Percentiles rank a stretch among this genome's conserved stretches.
These are phyloP conservation scores for Centropyge bicolor DNA, from an alignment of 2,797 vertebrate species.

Conservation along the genomic window DNA sequence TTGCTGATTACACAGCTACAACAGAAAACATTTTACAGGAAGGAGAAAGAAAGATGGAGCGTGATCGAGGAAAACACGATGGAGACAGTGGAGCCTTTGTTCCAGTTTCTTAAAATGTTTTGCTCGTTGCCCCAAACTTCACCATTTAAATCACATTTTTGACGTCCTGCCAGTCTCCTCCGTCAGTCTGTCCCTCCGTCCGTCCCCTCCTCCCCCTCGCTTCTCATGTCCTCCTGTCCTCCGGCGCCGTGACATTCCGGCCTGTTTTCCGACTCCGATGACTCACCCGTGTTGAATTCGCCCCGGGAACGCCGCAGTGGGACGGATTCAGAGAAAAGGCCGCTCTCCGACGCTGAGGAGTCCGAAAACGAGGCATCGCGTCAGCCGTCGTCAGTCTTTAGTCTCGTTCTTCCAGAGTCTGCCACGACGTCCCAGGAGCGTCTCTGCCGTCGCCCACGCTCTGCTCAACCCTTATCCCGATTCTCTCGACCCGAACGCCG, in stretches of 20 bases:
- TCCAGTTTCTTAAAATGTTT: slow-evolving; percentile 33
- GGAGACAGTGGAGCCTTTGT: slow-evolving; percentile 45
- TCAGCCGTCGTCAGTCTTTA: slow-evolving; percentile 23
- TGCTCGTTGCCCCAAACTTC: slow-evolving; percentile 29
- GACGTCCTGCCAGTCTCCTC: slow-evolving; percentile 37
- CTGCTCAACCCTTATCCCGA: slow-evolving; percentile 55
- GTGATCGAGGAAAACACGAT: neutral
- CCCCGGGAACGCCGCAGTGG: slow-evolving; percentile 65
- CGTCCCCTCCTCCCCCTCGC: slow-evolving; percentile 27
- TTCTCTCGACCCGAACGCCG: slow-evolving; percentile 63
- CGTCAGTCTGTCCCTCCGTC: slow-evolving; percentile 17
- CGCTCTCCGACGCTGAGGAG: slow-evolving; percentile 17
- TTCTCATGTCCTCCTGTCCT: slow-evolving; percentile 58
- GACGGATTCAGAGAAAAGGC: slow-evolving; percentile 46
- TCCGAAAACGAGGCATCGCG: slow-evolving; percentile 29
- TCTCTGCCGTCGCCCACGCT: slow-evolving; percentile 52
- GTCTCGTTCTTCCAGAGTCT: slow-evolving; percentile 20
- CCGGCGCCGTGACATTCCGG: slow-evolving; percentile 43
- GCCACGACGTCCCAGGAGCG: slow-evolving; percentile 52
- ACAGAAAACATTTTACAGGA: neutral
- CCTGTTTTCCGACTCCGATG: slow-evolving; percentile 67
- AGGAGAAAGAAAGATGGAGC: neutral
- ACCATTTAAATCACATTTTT: slow-evolving; percentile 55
- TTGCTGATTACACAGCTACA: neutral
- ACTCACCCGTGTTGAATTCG: slow-evolving; percentile 68